A percentile compares a stretch with the other conserved stretches of the same genome.
These are phyloP conservation scores for Sceloporus tristichus DNA, from an alignment of 2,113 vertebrate genomes.

Conservation along the genomic window DNA sequence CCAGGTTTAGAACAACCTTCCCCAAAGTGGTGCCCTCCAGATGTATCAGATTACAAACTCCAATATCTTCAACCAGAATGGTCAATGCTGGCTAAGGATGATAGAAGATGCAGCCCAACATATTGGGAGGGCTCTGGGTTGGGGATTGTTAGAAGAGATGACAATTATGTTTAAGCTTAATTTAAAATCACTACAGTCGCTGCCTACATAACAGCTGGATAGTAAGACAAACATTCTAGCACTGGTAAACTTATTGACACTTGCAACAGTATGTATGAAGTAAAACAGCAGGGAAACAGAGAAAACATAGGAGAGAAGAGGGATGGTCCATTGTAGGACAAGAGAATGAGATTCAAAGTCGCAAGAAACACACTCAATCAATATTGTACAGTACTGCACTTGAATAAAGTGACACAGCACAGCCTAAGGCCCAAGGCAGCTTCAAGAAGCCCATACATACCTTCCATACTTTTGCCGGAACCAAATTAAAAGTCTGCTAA, in stretches of 20 bases:
- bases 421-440: background rate
- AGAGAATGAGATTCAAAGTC: background rate
- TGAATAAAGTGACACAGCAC: background rate
- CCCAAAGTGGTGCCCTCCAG: too few relatives aligned
- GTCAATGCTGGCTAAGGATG: too few relatives aligned
- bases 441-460: background rate
- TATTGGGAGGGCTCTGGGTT: background rate
- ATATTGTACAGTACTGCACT: background rate
- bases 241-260: background rate
- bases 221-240: too few relatives aligned
- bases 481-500: background rate
- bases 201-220: too few relatives aligned
- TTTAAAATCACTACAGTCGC: background rate
- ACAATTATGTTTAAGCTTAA: background rate
- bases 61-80: too few relatives aligned
- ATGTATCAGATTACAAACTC: too few relatives aligned
- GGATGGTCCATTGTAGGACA: background rate
- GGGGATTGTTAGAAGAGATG: too few relatives aligned
- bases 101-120: too few relatives aligned
- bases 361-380: background rate
- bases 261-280: background rate
- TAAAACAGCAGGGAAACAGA: background rate
- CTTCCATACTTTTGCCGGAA: background rate
- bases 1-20: too few relatives aligned
- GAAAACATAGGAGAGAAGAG: background rate